Evolutionary conservation across 2,113 vertebrate genomes (phyloP), one percentile per base, ranked within the genome.

Genomic region (Hiodon tergisus): DNA sequence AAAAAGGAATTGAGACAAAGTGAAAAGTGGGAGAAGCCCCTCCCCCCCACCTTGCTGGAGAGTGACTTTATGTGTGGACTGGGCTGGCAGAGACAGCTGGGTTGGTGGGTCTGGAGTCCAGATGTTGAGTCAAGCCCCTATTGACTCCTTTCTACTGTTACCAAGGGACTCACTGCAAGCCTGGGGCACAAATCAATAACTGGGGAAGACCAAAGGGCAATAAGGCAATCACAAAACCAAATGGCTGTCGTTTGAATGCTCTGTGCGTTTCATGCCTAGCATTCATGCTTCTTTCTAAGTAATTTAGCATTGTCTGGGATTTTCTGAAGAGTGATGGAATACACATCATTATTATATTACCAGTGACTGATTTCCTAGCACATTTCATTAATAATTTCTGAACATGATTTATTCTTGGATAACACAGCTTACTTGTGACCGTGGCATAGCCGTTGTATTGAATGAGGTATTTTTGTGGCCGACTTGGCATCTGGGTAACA

Each of bases 21-120:
- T 31, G 31, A 31, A 31, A 31, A 1, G 31, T 31, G 2, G 31
- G 31, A 31, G 31, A 31, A 31, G 31, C 31, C 31, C 31, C 31
- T 31, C 31, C 31, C 31, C 31, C 31, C 31, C 31, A 2, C 57
- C 69, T 71, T 81, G 81, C 81, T 13, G n/a, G 52, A 5, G 52
- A 14, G 4, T 51, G 65, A 1, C 50, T 69, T 69, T 17, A 57
- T 68, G 48, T 4, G 31, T 47, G 11, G 63, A 47, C 14, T 10
- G 8, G 46, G 63, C 46, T 47, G 63, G 63, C 48, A 47, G 63
- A 31, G 46, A 8, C 63, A 66, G 63, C 63, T 66, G 63, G 46
- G 63, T 31, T 9, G 63, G 31, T 60, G 5, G 59, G 59, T 14
- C 13, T 10, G 8, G 13, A 4, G 59, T 60, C 63, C 63, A 66